Evolutionary conservation across 1,140 invertebrate species (phyloP).

Genomic region (Pogonomyrmex californicus): DNA sequence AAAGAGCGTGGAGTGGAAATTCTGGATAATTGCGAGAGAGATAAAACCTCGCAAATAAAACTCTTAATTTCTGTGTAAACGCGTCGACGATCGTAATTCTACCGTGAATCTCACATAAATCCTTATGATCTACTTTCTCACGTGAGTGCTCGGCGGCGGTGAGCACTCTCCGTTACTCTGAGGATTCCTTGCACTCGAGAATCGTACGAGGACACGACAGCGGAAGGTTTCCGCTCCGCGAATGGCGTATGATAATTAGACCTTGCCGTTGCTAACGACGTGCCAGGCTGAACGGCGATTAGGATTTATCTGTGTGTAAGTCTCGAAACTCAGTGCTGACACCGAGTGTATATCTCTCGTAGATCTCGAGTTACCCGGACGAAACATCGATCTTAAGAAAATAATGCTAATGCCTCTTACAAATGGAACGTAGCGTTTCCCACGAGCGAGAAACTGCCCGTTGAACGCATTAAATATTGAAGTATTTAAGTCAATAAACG

Average conservation of each 20-base stretch:
- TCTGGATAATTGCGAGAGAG: constrained; percentile 1
- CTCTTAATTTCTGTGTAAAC: constrained; percentile 51
- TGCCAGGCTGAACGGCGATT: constrained; percentile 28
- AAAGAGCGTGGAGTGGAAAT: neutral
- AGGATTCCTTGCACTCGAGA: constrained; percentile 23
- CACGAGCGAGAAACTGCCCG: neutral
- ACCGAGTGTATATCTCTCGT: neutral
- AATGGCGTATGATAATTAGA: constrained; percentile 55
- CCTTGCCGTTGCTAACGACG: constrained; percentile 49
- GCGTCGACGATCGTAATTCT: constrained; percentile 59
- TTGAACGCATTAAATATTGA: neutral
- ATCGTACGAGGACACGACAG: constrained; percentile 42
- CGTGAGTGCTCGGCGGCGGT: constrained; percentile 10
- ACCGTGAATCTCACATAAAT: constrained; percentile 48
- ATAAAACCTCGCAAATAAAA: neutral
- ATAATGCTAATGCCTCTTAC: constrained; percentile 3
- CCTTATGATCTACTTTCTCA: constrained; percentile 38
- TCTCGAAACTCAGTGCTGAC: neutral
- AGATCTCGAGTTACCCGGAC: neutral
- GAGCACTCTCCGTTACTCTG: constrained; percentile 1
- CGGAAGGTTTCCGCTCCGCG: constrained; percentile 27
- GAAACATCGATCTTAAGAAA: constrained; percentile 1
- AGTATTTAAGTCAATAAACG: neutral
- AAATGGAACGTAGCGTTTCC: neutral
- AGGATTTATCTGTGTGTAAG: constrained; percentile 44